A percentile compares a stretch with the other conserved stretches of the same genome.
Conservation (phyloP, 2,113 vertebrate genomes). For the Desmodus rotundus region DNA sequence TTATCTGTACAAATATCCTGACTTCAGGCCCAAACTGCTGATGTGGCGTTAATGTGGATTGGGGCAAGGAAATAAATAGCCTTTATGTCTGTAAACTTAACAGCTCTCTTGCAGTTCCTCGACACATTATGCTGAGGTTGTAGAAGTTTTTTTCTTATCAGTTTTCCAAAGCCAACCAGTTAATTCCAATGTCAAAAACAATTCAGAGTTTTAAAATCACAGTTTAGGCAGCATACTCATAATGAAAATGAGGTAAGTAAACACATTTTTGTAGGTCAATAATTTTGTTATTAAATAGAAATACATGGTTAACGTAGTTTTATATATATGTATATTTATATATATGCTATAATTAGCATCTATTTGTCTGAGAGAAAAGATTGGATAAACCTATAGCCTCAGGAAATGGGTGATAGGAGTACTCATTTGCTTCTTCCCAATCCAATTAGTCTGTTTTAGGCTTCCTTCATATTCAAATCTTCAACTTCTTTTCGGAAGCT, state of each 20-base stretch:
- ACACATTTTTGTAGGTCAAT: neutral
- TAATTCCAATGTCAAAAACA: conserved; percentile 42
- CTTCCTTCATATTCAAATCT: conserved; percentile 18
- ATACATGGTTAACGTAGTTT: neutral
- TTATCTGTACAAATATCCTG: neutral
- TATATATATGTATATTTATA: neutral
- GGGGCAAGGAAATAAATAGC: conserved; percentile 44
- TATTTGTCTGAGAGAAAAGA: conserved; percentile 5
- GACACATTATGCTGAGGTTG: neutral
- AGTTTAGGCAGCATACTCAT: neutral
- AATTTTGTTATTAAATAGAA: conserved; percentile 7
- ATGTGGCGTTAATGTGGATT: conserved; percentile 26
- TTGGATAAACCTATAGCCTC: neutral
- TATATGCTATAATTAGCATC: neutral
- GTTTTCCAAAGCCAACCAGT: conserved; percentile 36
- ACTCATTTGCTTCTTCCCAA: neutral
- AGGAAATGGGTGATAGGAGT: neutral
- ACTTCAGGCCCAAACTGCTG: neutral
- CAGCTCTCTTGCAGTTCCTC: neutral
- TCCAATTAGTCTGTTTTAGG: conserved; percentile 35
- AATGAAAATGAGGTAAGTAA: neutral
- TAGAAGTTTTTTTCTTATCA: neutral
- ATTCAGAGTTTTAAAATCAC: neutral
- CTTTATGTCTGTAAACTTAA: conserved; percentile 29
- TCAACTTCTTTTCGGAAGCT: conserved; percentile 5